phyloP scores from a whole-genome alignment of 2,113 vertebrate genomes.

The Syngnathus scovelli region DNA sequence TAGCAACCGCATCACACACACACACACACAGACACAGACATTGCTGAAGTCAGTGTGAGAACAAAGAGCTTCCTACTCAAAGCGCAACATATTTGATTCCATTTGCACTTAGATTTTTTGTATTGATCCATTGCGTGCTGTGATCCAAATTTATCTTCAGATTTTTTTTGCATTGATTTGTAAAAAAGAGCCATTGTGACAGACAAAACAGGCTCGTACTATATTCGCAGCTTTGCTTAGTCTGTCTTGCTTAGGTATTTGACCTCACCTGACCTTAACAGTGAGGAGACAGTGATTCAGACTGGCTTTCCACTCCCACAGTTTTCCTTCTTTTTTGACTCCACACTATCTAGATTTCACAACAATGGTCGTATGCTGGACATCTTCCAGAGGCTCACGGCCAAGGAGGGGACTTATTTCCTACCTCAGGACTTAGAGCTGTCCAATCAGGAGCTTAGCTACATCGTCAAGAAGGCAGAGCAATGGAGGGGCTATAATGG shows the following conservation, averaged over 20 bases:
- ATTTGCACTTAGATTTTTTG: constrained; percentile 36
- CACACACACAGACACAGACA: constrained; percentile 44
- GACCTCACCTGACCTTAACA: constrained; percentile 12
- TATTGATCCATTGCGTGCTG: constrained; percentile 9
- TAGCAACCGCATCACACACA: constrained; percentile 49
- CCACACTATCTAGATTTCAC: constrained; percentile 69
- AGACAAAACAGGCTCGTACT: not conserved
- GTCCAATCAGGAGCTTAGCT: constrained; percentile 86
- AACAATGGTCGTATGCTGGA: constrained; percentile 80
- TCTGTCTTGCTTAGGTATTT: constrained; percentile 16
- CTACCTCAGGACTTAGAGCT: constrained; percentile 84
- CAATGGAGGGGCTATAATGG: constrained; percentile 87
- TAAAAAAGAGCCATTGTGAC: constrained; percentile 15
- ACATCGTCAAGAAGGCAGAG: constrained; percentile 81
- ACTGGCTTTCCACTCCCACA: not conserved
- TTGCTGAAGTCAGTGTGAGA: constrained; percentile 34
- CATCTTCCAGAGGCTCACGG: constrained; percentile 73
- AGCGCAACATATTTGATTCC: constrained; percentile 60
- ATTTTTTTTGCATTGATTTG: not conserved
- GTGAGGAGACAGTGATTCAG: constrained; percentile 20
- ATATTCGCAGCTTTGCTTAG: not conserved
- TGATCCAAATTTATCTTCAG: constrained; percentile 41
- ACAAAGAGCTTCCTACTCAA: constrained; percentile 58
- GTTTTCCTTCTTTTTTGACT: constrained; percentile 11
- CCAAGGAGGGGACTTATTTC: constrained; percentile 77